Evolutionary conservation across 2,797 vertebrate species (phyloP).

Genomic region (Cuniculus paca): DNA sequence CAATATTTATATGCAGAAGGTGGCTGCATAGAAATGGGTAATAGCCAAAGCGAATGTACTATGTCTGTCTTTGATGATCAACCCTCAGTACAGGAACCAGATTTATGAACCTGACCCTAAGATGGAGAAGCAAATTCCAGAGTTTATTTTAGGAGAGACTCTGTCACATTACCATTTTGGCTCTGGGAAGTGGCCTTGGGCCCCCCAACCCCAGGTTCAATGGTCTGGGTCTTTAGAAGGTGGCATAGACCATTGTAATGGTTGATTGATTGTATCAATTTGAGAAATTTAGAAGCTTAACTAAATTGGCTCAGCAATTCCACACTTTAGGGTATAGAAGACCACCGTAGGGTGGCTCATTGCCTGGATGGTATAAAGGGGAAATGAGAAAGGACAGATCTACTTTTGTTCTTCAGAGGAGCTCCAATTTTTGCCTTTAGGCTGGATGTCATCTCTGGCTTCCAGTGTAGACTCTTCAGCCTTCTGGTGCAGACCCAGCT

Average conservation of each 20-base stretch:
- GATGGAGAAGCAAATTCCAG: too few species aligned
- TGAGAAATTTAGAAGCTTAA: not conserved
- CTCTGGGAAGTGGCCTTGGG: not conserved
- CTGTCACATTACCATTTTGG: not conserved
- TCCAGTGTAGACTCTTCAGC: not conserved
- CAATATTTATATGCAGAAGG: not conserved
- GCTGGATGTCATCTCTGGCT: not conserved
- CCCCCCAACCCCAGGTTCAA: accelerated
- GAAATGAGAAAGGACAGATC: not conserved
- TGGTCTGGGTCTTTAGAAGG: not conserved
- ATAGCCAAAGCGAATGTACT: accelerated
- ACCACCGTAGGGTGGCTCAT: not conserved
- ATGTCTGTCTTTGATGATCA: not conserved
- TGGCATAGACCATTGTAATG: accelerated
- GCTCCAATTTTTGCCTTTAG: not conserved
- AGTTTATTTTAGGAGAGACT: not conserved
- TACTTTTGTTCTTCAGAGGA: not conserved
- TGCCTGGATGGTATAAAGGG: not conserved
- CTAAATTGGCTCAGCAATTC: not conserved
- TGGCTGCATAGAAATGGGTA: not conserved
- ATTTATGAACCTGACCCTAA: not conserved
- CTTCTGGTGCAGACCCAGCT: not conserved
- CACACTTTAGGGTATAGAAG: not conserved
- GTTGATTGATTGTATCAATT: not conserved
- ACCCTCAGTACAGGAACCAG: too few species aligned